Conservation (phyloP, 2,113 vertebrate species). For the Calyptommatus sinebrachiatus region DNA sequence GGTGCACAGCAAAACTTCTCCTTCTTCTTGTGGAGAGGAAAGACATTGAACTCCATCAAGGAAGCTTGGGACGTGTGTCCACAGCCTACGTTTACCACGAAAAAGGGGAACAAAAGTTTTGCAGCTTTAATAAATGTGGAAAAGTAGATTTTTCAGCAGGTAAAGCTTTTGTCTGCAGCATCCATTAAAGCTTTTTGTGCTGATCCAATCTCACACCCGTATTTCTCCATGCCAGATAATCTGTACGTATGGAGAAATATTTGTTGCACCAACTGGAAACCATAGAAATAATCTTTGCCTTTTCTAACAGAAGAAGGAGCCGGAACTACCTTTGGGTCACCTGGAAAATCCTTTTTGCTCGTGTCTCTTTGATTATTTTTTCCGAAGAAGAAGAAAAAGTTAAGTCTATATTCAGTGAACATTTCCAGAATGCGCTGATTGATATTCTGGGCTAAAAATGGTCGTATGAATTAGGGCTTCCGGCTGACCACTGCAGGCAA, state of each 20-base stretch:
- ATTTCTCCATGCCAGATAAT: neutral
- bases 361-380: neutral
- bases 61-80: too few species aligned
- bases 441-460: conserved; percentile 13
- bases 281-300: neutral
- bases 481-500: neutral
- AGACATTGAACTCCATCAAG: too few species aligned
- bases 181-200: neutral
- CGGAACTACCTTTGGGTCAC: neutral
- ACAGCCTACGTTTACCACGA: too few species aligned
- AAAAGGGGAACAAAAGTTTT: too few species aligned
- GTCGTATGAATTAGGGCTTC: neutral
- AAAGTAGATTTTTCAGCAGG: too few species aligned
- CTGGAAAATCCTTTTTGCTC: neutral
- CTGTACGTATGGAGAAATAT: neutral
- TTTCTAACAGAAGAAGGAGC: neutral
- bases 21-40: too few species aligned
- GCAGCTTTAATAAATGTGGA: too few species aligned
- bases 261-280: neutral
- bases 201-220: neutral
- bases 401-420: neutral
- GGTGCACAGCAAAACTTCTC: too few species aligned
- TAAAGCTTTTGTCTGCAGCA: too few species aligned
- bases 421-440: conserved; percentile 29
- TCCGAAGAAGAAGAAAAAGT: conserved; percentile 4